Evolutionary conservation across 92 coral and sea anemone species (phyloP).

Genomic region (Anthopleura xanthogrammica): DNA sequence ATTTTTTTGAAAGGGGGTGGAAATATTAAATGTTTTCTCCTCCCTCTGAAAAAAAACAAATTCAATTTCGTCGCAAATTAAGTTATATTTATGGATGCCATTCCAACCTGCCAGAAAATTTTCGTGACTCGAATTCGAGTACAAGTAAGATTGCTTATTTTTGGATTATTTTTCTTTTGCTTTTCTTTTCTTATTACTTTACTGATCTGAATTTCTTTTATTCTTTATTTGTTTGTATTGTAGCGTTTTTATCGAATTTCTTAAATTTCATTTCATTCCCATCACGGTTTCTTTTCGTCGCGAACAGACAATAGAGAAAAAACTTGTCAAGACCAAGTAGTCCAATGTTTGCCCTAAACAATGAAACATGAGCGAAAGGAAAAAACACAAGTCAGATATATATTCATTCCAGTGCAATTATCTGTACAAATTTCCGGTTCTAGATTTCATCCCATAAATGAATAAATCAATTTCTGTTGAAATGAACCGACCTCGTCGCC

Average conservation of each 20-base stretch:
- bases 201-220: not conserved
- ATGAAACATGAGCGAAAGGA: conserved; percentile 26
- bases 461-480: conserved; percentile 41
- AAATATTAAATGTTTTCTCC: not conserved
- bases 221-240: not conserved
- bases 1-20: not conserved
- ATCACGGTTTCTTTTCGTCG: conserved; percentile 4
- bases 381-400: conserved; percentile 22
- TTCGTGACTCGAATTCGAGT: not conserved
- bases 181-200: not conserved
- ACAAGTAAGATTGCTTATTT: not conserved
- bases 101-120: not conserved
- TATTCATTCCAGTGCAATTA: conserved; percentile 29
- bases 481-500: conserved; percentile 39
- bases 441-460: conserved; percentile 30
- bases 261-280: conserved; percentile 4
- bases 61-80: not conserved
- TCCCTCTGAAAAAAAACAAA: not conserved
- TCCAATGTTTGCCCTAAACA: conserved; percentile 13
- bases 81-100: conserved; percentile 3
- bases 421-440: conserved; percentile 36
- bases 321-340: conserved; percentile 21
- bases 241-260: not conserved
- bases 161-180: not conserved
- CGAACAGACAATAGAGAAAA: conserved; percentile 18